phyloP scores from a whole-genome alignment of 2,113 vertebrate genomes.

The Andinoacara biseriatus region DNA sequence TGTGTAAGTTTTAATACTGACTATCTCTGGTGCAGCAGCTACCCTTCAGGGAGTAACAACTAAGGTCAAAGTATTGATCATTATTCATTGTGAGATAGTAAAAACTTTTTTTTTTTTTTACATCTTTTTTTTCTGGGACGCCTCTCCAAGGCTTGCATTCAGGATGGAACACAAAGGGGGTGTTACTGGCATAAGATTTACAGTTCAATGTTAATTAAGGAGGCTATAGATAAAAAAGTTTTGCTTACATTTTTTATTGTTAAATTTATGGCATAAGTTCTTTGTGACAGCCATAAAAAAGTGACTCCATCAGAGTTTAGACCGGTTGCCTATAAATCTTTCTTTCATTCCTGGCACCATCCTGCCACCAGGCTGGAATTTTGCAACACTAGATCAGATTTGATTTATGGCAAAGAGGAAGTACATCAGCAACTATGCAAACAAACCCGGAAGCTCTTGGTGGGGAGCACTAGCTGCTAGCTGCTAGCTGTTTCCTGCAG shows the following conservation, averaged over 20 bases:
- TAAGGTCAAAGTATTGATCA: constrained; percentile 60
- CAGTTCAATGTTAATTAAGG: neutral
- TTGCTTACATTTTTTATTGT: neutral
- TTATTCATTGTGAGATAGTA: constrained; percentile 26
- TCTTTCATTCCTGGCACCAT: neutral
- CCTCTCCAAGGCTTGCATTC: neutral
- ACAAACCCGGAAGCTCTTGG: neutral
- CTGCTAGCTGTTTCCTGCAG: neutral
- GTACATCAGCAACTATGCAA: neutral
- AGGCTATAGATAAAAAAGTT: neutral
- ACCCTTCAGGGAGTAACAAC: constrained; percentile 41
- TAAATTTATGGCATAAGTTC: neutral
- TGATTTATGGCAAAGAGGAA: neutral
- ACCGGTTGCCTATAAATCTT: neutral
- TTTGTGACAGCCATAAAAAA: neutral
- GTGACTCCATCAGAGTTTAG: neutral
- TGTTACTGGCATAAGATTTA: neutral
- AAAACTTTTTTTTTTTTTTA: neutral
- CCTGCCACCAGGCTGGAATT: neutral
- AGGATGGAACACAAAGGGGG: neutral
- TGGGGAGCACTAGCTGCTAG: neutral
- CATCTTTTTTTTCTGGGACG: neutral
- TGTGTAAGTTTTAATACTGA: constrained; percentile 14
- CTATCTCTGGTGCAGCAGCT: constrained; percentile 25
- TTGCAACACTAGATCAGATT: neutral